Percentiles rank a stretch among this genome's conserved stretches.
Evolutionary conservation across 2,797 vertebrate species (phyloP).

Genomic region (Meriones psammophilus): DNA sequence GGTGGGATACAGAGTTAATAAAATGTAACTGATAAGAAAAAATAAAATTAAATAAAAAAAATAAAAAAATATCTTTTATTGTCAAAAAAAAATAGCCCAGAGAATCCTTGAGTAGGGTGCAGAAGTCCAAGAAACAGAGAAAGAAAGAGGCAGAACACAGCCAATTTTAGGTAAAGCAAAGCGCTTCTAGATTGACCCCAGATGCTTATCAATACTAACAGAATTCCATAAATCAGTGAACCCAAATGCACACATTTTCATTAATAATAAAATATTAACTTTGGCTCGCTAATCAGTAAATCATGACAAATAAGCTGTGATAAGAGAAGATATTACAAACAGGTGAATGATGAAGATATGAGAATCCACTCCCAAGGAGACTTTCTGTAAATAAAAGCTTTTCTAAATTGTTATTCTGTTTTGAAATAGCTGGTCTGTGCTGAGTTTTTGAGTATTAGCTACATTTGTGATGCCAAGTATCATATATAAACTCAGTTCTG

Average conservation of each 20-base stretch:
- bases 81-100: neutral
- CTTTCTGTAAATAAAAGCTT: slow-evolving; percentile 43
- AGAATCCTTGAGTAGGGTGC: neutral
- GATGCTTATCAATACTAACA: neutral
- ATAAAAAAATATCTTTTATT: too few species aligned
- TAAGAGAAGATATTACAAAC: neutral
- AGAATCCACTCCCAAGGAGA: neutral
- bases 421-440: neutral
- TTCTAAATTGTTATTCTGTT: neutral
- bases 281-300: neutral
- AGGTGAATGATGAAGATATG: neutral
- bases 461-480: neutral
- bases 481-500: neutral
- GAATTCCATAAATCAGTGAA: neutral
- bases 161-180: neutral
- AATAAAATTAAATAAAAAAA: too few species aligned
- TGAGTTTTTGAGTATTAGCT: slow-evolving; percentile 2
- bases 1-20: too few species aligned
- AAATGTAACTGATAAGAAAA: too few species aligned
- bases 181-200: neutral
- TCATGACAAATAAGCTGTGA: neutral
- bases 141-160: neutral
- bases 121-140: neutral
- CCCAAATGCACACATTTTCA: neutral
- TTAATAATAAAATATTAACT: neutral